Evolutionary conservation across 1,140 invertebrate genomes (phyloP).

Genomic region (Drosophila equinoxialis): DNA sequence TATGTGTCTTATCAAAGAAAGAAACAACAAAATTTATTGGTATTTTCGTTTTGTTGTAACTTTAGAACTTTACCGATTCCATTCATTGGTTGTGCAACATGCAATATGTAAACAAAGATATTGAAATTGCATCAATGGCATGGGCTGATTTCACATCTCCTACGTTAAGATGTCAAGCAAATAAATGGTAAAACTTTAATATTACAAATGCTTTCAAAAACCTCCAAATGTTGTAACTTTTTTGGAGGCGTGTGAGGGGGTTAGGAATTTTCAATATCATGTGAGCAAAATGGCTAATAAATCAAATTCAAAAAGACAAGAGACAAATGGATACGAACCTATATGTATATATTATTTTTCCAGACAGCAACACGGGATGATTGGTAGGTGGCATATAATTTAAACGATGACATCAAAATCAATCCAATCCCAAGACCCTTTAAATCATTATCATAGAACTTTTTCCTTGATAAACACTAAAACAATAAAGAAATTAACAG

Average conservation of each 20-base stretch:
- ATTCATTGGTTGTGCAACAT: background rate
- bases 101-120: background rate
- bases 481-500: background rate
- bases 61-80: constrained; percentile 5
- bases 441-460: constrained; percentile 9
- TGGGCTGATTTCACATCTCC: no score
- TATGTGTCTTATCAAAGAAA: background rate
- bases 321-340: background rate
- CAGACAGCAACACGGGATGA: background rate
- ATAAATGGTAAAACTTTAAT: no score
- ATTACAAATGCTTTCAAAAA: no score
- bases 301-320: constrained; percentile 7
- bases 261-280: background rate
- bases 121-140: background rate
- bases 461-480: background rate
- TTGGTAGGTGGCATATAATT: background rate
- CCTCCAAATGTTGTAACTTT: background rate
- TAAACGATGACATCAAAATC: constrained; percentile 10
- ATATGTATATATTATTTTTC: background rate
- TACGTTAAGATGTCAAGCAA: no score
- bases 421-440: background rate
- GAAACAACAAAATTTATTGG: background rate
- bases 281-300: constrained; percentile 3
- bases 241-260: background rate
- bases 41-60: background rate